Base-by-base conservation (phyloP, 64 coral and sea anemone species). In the Exaiptasia diaphana region DNA sequence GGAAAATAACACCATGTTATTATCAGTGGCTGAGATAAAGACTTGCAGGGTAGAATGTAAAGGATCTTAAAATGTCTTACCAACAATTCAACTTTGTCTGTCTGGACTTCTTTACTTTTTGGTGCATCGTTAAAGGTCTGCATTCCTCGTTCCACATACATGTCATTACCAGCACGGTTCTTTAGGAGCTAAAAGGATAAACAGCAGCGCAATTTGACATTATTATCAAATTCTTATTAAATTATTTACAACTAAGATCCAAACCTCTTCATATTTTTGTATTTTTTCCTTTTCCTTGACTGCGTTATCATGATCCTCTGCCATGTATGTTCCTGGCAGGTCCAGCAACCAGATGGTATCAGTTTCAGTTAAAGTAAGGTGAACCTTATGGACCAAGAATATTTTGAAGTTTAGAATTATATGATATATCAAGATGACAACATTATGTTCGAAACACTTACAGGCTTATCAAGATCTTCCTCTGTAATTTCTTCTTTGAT, bases 311-410 rank as follows among this genome's bases (percentile, higher is more conserved):
- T 71, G 82, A 38, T 99, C 95, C 21, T 99, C 84, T 50, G 84
- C 46, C 8, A 99, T 90, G 89, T 72, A 85, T 1, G 90, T 93
- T 12, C 95, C 95, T 64, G 95, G 95, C 20, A 99, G 50, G 70
- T 99, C 90, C 44, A 99, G 68, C 43, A 99, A 65, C 95, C 95
- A 99, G 8, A 99, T 93, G n/a, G 95, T 99, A 6, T 97, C 94
- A 38, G 94, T 97, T 43, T 97, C 94, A 21, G 77, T 76, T 26
- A 97, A 80, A 5, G 89, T 92, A 9, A 97, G 18, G 73, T 88
- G 71, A 26, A 97, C 89, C 94, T 97, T 35, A 28, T 4, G 38
- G 53, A 33, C 12, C 10, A 50, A 27, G 40, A 55, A 55, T 74
- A 6, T 7, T 46, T 46, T 46, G 6, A 46, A 8, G 6, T 46